Evolutionary conservation across 2,113 vertebrate genomes (phyloP).

Genomic region (Eurystomus gularis): DNA sequence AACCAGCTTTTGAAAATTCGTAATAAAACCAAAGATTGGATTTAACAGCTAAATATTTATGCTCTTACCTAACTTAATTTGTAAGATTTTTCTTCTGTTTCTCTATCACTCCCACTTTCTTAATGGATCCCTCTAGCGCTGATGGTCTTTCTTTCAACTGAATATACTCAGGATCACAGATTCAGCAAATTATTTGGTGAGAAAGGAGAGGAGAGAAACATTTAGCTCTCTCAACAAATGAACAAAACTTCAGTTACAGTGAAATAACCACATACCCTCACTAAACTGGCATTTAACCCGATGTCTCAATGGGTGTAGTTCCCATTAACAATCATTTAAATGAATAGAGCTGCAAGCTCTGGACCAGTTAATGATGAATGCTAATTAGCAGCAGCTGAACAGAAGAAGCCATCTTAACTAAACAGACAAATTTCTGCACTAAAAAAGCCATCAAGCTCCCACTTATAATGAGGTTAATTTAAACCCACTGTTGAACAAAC

Average conservation of each 20-base stretch:
- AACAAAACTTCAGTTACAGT: conserved; percentile 27
- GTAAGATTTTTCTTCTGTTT: conserved; percentile 15
- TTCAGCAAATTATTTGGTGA: conserved; percentile 46
- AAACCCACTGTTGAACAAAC: conserved; percentile 53
- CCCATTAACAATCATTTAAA: conserved; percentile 53
- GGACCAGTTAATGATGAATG: conserved; percentile 53
- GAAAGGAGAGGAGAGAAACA: neutral
- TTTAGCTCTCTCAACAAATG: neutral
- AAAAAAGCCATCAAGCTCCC: conserved; percentile 52
- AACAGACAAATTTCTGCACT: conserved; percentile 28
- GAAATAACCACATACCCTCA: conserved; percentile 37
- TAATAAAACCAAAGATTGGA: neutral
- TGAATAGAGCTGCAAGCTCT: conserved; percentile 44
- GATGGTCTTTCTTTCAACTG: conserved; percentile 21
- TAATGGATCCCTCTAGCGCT: neutral
- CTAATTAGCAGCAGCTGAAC: conserved; percentile 63
- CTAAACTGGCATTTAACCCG: conserved; percentile 65
- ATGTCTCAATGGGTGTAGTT: neutral
- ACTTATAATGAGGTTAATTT: conserved; percentile 64
- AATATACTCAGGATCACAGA: conserved; percentile 9
- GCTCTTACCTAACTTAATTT: neutral
- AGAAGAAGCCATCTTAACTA: conserved; percentile 58
- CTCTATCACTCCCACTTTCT: neutral
- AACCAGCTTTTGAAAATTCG: neutral
- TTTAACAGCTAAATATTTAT: conserved; percentile 4